Evolutionary conservation across 2,797 vertebrate species (phyloP).

Genomic region (Smutsia gigantea): DNA sequence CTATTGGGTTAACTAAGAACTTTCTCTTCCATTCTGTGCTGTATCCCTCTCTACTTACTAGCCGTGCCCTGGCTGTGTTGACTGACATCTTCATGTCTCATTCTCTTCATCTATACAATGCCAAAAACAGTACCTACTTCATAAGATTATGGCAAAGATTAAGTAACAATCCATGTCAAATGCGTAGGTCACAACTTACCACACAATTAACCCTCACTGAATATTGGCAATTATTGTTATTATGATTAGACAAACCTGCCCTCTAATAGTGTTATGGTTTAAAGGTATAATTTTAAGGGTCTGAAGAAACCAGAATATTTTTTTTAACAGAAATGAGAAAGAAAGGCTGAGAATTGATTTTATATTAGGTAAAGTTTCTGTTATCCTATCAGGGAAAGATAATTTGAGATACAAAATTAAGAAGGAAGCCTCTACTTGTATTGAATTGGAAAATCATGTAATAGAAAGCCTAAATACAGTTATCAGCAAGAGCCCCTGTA

Average conservation of each 20-base stretch:
- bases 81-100: background rate
- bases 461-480: conserved; percentile 7
- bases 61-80: background rate
- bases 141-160: conserved; percentile 28
- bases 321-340: background rate
- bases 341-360: background rate
- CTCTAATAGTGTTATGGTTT: background rate
- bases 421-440: background rate
- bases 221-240: conserved; percentile 10
- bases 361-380: background rate
- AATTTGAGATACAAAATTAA: conserved; percentile 42
- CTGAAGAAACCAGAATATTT: background rate
- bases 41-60: background rate
- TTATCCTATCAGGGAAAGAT: conserved; percentile 23
- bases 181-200: background rate
- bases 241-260: background rate
- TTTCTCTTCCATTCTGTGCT: background rate
- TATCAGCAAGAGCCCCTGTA: background rate
- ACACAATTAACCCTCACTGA: conserved; percentile 33
- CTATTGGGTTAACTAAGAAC: conserved; percentile 50
- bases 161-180: conserved; percentile 15
- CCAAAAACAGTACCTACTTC: background rate
- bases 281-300: background rate
- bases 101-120: background rate
- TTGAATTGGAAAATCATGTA: background rate